Evolutionary conservation across 1,140 invertebrate species (phyloP), one percentile per base, ranked within the genome.

Genomic region (Solenopsis invicta): DNA sequence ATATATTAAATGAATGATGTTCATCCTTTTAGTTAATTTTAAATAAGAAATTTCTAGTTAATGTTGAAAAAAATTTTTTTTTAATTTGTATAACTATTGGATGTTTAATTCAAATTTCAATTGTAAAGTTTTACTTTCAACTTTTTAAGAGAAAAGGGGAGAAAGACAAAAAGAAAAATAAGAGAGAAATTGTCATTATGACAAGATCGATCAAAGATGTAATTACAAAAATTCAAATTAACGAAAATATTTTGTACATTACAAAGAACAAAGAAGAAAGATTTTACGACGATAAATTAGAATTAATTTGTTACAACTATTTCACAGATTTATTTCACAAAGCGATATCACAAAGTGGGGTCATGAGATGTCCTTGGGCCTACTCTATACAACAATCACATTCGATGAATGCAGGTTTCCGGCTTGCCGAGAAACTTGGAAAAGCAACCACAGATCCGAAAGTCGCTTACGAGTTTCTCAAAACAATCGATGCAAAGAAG

Each of bases 331-430:
- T 97, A 16, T 96, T 97, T 77, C 96, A 96, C 87, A 96, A 96
- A 91, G 96, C 95, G 0, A 97, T 97, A 50, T 75, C 95, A 0
- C 96, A 97, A 93, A 97, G 96, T 87, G 96, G 96, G 13, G 94
- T 94, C 13, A 94, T 95, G 0, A 91, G 88, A 8, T 92, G 89
- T 81, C 92, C 94, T 0, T 96, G 96, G 96, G 92, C 93, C 34
- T 59, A 10, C 0, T 8, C 4, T 21, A 41, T 10, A 16, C 13
- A 24, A 54, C 10, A 12, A 41, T 29, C 29, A 29, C 2, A 0
- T 18, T 34, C 48, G 93, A 4, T 85, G 5, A 74, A 72, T 92
- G 4, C 93, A 45, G 12, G 29, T 21, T 93, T 95, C 41, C 91
- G 92, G 89, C 74, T 95, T 0, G 95, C 92, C 0, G 94, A 94